Evolutionary conservation across 2,113 vertebrate species (phyloP), one percentile per base, ranked within the genome.

Genomic region (Aythya baeri): DNA sequence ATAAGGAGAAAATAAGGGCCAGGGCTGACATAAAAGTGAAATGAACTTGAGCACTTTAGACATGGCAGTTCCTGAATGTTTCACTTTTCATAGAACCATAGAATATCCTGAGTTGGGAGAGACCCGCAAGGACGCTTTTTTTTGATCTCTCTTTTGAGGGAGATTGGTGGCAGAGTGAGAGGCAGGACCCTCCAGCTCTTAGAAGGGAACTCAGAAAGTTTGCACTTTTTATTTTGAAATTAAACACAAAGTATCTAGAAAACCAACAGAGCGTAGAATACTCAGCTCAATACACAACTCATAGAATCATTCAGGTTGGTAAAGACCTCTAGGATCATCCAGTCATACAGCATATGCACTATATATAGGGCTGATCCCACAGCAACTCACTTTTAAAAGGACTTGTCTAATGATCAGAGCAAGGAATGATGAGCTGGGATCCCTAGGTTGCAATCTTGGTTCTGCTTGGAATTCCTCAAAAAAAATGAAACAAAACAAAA

Each of bases 1-100:
- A 52, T 67, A 72, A 91, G n/a, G 73, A 94, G 88, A 76, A 86
- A 88, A 87, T 57, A 86, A 86, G 10, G 74, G 27, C 78, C 49
- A 87, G 1, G 7, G 62, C 34, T 67, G 54, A 63, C 29, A 43
- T 22, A 38, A 78, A 91, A 65, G 22, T 0, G 4, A 74, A 41
- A 29, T 70, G 43, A 50, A 41, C 17, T 21, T 41, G 17, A 71
- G 34, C 31, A 70, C 21, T 83, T 89, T 58, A 72, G 43, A 22
- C 67, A 18, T 74, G 76, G 58, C 43, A 54, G 50, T 79, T 96
- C 68, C 61, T 61, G 22, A 31, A 34, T 58, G 61, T 61, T 61
- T 43, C 29, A 7, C 29, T 75, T 77, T 65, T 38, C 25, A 29
- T 13, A 65, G 36, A 12, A 65, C 3, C 41, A 38, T 20, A 65